These are phyloP conservation scores for Tarsius wallacei DNA, from an alignment of 2,797 vertebrate species.

Conservation along the genomic window DNA sequence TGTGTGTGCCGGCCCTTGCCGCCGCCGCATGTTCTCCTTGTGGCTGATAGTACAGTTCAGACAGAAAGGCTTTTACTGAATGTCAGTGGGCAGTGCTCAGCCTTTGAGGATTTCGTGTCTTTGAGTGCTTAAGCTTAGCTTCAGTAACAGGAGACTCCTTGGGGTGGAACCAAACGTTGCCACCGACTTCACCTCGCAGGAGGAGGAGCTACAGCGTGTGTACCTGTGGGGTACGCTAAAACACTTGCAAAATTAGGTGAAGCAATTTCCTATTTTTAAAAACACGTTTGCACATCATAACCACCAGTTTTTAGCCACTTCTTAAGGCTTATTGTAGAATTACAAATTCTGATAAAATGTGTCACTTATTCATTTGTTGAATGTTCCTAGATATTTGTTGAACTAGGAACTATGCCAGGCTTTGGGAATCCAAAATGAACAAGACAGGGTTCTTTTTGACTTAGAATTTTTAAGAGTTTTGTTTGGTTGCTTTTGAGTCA, in stretches of 20 bases:
- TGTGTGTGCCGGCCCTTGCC: background rate
- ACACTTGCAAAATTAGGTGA: background rate
- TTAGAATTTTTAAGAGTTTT: background rate
- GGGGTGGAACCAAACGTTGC: background rate
- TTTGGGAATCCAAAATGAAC: background rate
- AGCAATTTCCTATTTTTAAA: background rate
- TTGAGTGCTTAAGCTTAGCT: background rate
- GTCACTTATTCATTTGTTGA: background rate
- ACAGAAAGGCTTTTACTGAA: background rate
- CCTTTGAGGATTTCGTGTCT: background rate
- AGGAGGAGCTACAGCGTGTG: background rate
- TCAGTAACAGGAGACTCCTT: background rate
- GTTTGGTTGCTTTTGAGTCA: background rate
- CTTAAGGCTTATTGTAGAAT: background rate
- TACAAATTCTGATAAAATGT: background rate
- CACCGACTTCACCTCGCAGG: background rate
- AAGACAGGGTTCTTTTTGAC: background rate
- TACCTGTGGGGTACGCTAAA: background rate
- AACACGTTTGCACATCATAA: background rate
- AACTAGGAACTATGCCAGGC: background rate
- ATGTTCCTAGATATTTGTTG: slow-evolving; percentile 19
- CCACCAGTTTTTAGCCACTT: background rate
- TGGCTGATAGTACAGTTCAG: background rate
- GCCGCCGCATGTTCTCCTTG: background rate
- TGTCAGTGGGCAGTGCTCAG: background rate